A percentile compares a stretch with the other conserved stretches of the same genome.
These are phyloP conservation scores for Lerema accius DNA, from an alignment of 1,140 invertebrate species.

Conservation along the genomic window DNA sequence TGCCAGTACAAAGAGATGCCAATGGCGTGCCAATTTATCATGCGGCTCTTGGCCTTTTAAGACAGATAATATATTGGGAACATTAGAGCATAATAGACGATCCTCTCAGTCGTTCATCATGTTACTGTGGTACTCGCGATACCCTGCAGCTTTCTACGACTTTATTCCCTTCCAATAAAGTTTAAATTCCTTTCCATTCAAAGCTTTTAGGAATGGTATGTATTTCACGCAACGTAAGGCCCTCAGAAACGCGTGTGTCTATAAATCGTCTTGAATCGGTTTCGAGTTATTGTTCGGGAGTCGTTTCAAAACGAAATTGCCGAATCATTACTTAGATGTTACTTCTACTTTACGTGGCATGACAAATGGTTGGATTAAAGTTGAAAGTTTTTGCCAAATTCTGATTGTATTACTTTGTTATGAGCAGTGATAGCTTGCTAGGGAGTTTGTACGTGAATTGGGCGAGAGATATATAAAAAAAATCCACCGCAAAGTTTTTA, in stretches of 20 bases:
- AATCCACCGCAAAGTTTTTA: no score
- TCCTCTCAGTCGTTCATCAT: constrained; percentile 60
- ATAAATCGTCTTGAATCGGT: constrained; percentile 60
- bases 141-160: constrained; percentile 8
- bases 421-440: neutral
- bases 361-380: constrained; percentile 42
- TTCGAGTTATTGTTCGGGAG: constrained; percentile 57
- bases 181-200: constrained; percentile 20
- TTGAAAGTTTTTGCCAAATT: constrained; percentile 23
- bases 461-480: no score
- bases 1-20: constrained; percentile 53
- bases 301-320: constrained; percentile 47
- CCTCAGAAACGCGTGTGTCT: constrained; percentile 51
- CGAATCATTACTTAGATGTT: constrained; percentile 49
- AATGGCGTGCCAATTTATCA: constrained; percentile 68
- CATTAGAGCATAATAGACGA: constrained; percentile 71
- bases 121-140: constrained; percentile 43
- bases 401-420: constrained; percentile 7
- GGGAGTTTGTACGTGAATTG: no score
- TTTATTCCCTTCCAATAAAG: constrained; percentile 27
- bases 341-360: constrained; percentile 32
- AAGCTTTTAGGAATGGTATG: constrained; percentile 15
- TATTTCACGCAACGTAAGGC: constrained; percentile 54
- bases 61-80: constrained; percentile 75
- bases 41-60: constrained; percentile 62